These are phyloP conservation scores for Parauchenoglanis punctatus DNA, from an alignment of 2,797 vertebrate species.

Conservation along the genomic window DNA sequence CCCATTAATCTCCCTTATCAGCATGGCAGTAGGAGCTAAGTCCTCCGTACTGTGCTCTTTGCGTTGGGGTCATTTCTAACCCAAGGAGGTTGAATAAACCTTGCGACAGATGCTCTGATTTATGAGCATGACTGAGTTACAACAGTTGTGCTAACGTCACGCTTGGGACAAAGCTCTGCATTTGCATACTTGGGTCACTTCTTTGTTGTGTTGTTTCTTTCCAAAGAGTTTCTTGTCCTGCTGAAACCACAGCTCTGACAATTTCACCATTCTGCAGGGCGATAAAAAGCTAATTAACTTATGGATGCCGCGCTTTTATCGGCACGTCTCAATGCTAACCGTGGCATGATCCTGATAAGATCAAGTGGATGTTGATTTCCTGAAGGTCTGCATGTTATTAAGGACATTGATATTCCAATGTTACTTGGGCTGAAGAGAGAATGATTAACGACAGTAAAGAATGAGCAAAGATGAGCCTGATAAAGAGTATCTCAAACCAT, in stretches of 20 bases:
- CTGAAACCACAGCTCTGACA: slow-evolving; percentile 74
- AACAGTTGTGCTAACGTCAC: slow-evolving; percentile 49
- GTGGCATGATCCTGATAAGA: slow-evolving; percentile 77
- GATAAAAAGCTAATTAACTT: slow-evolving; percentile 86
- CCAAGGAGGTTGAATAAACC: slow-evolving; percentile 73
- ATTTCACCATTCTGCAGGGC: slow-evolving; percentile 78
- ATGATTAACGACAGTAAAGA: slow-evolving; percentile 74
- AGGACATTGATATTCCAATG: slow-evolving; percentile 54
- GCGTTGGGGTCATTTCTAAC: slow-evolving; percentile 72
- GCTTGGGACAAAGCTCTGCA: slow-evolving; percentile 21
- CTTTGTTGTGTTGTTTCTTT: slow-evolving; percentile 73
- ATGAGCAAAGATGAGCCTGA: slow-evolving; percentile 68
- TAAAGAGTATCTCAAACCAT: slow-evolving; percentile 67
- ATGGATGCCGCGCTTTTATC: slow-evolving; percentile 77
- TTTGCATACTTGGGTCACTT: slow-evolving; percentile 66
- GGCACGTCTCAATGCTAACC: slow-evolving; percentile 67
- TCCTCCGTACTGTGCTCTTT: slow-evolving; percentile 72
- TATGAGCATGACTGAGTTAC: slow-evolving; percentile 66
- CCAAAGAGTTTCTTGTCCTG: slow-evolving; percentile 65
- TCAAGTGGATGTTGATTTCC: slow-evolving; percentile 60
- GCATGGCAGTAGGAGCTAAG: slow-evolving; percentile 74
- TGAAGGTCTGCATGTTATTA: slow-evolving; percentile 44
- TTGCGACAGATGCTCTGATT: slow-evolving; percentile 65
- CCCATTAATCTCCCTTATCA: slow-evolving; percentile 87
- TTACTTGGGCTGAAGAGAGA: slow-evolving; percentile 69